These are phyloP conservation scores for Caiman crocodilus DNA, from an alignment of 2,797 vertebrate species.

Conservation along the genomic window DNA sequence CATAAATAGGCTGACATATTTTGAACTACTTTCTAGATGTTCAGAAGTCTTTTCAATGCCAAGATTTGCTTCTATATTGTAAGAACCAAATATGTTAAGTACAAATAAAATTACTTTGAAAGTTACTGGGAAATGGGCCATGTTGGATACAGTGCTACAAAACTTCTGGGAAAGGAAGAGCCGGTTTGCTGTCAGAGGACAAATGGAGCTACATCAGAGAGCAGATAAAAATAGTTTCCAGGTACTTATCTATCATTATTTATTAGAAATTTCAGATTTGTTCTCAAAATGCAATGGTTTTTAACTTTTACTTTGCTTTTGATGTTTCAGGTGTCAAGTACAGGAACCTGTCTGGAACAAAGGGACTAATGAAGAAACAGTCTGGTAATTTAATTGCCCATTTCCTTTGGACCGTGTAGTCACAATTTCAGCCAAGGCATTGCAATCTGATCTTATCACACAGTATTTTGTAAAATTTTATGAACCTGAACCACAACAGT, in stretches of 20 bases:
- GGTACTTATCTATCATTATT: not conserved
- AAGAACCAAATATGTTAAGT: not conserved
- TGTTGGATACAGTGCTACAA: not conserved
- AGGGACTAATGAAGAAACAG: not conserved
- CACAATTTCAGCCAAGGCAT: not conserved
- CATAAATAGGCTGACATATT: conserved; percentile 20
- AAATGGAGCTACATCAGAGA: not conserved
- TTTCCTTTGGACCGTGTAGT: not conserved
- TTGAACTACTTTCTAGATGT: conserved; percentile 13
- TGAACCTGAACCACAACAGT: not conserved
- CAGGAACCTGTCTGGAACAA: not conserved
- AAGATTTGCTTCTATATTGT: conserved; percentile 12
- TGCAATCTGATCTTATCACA: not conserved
- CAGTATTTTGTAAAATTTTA: not conserved
- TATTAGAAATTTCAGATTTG: not conserved
- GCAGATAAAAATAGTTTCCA: not conserved
- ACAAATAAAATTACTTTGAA: conserved; percentile 51
- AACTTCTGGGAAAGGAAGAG: not conserved
- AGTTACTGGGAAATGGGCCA: conserved; percentile 25
- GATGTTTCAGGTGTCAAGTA: not conserved
- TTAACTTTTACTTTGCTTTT: not conserved
- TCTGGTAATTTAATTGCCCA: not conserved
- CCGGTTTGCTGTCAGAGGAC: not conserved
- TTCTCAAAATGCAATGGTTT: not conserved
- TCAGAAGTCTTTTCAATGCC: not conserved